phyloP scores from a whole-genome alignment of 2,797 vertebrate species.

The Pristis pectinata region DNA sequence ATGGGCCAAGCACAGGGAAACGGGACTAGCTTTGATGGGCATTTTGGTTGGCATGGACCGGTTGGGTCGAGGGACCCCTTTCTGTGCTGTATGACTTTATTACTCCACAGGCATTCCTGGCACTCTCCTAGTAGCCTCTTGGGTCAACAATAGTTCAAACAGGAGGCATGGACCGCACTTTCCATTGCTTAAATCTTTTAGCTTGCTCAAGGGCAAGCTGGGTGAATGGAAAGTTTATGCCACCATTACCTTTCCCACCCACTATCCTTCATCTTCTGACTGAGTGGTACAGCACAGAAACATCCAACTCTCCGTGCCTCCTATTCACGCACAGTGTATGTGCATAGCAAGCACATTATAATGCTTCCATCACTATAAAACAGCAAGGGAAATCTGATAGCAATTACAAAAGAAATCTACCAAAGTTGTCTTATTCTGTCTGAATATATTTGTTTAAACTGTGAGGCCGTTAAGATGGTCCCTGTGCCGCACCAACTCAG shows the following conservation, averaged over 20 bases:
- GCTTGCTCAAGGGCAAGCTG: not conserved
- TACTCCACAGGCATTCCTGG: too few species aligned
- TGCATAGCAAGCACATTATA: not conserved
- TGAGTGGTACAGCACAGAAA: not conserved
- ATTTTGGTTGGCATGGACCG: too few species aligned
- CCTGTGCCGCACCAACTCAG: not conserved
- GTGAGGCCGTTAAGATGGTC: not conserved
- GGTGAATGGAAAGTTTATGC: not conserved
- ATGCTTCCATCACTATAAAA: conserved; percentile 16
- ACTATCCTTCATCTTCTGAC: not conserved
- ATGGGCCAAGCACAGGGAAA: too few species aligned
- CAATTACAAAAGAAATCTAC: conserved; percentile 29
- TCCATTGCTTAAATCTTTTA: not conserved
- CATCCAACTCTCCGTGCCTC: not conserved
- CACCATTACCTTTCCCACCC: not conserved
- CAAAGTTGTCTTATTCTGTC: conserved; percentile 32
- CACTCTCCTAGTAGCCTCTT: not conserved
- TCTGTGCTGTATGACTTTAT: too few species aligned
- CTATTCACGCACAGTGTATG: not conserved
- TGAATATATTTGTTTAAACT: conserved; percentile 34
- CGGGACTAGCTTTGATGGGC: too few species aligned
- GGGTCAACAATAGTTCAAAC: not conserved
- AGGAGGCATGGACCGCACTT: not conserved
- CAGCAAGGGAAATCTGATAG: conserved; percentile 31
- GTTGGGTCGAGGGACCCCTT: too few species aligned